phyloP scores from a whole-genome alignment of 1,140 invertebrate species.

The Eurosta solidaginis region DNA sequence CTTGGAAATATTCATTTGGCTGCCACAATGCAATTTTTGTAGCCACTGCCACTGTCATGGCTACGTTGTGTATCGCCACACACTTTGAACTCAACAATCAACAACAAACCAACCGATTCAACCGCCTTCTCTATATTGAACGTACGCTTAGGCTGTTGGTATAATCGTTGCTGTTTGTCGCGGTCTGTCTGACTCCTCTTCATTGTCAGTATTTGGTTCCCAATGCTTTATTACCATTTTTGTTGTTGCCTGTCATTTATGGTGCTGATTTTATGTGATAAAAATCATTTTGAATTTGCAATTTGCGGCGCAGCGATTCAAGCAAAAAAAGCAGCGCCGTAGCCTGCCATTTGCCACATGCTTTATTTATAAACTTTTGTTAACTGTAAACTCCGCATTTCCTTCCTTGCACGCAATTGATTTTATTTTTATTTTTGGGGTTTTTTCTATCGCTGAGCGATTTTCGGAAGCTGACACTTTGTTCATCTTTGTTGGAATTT shows the following conservation, averaged over 20 bases:
- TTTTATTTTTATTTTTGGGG: background rate
- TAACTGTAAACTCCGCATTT: background rate
- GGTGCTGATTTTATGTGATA: slow-evolving; percentile 17
- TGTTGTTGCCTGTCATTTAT: background rate
- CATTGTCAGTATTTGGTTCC: slow-evolving; percentile 1
- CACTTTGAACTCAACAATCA: too few species aligned
- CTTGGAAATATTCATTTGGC: background rate
- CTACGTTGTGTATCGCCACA: background rate
- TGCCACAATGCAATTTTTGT: background rate
- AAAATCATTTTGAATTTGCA: slow-evolving; percentile 20
- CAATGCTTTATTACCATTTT: background rate
- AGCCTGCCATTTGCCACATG: slow-evolving; percentile 11
- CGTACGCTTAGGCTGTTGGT: background rate
- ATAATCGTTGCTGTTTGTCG: background rate
- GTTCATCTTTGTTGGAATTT: background rate
- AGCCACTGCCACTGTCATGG: background rate
- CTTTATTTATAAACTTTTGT: background rate
- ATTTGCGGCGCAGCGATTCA: background rate
- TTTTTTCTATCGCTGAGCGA: background rate
- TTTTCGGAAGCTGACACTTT: background rate
- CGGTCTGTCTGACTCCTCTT: background rate
- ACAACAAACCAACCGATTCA: too few species aligned
- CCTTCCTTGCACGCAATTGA: background rate
- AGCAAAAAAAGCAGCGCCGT: background rate
- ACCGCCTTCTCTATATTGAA: too few species aligned